Conservation (phyloP, 2,113 vertebrate species). For the Sitta europaea region DNA sequence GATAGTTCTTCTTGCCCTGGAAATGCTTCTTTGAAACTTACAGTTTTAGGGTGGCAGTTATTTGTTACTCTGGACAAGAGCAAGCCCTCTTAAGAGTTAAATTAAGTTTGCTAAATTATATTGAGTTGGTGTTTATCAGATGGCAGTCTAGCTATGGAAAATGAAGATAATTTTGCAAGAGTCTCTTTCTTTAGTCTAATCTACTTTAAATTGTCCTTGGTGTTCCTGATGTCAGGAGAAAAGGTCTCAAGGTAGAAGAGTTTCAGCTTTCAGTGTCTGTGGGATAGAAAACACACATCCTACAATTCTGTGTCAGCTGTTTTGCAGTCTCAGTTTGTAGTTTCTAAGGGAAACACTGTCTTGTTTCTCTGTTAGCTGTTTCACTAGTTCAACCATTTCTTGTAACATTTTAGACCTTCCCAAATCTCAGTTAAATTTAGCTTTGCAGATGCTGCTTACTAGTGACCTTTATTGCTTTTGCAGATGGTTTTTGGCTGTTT, state of each 20-base stretch:
- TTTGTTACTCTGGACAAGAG: background rate
- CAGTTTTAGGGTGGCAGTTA: background rate
- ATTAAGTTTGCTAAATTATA: background rate
- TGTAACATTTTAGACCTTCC: background rate
- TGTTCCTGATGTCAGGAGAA: background rate
- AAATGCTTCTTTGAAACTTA: background rate
- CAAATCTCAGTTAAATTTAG: background rate
- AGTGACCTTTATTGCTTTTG: background rate
- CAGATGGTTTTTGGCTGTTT: background rate
- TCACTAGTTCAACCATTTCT: background rate
- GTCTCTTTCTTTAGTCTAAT: background rate
- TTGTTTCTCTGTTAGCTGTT: background rate
- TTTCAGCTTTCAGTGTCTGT: background rate
- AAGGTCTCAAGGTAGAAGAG: background rate
- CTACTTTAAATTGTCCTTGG: background rate
- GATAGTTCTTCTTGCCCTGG: background rate
- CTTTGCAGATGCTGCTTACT: background rate
- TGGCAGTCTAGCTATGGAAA: background rate
- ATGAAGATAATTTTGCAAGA: background rate
- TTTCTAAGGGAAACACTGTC: background rate
- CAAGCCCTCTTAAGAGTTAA: background rate
- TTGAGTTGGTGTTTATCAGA: background rate
- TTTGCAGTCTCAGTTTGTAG: background rate
- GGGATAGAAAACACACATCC: fast-evolving
- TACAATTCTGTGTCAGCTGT: background rate